Evolutionary conservation across 2,888 invertebrate species (phyloP).

Genomic region (Mechanitis mazaeus): DNA sequence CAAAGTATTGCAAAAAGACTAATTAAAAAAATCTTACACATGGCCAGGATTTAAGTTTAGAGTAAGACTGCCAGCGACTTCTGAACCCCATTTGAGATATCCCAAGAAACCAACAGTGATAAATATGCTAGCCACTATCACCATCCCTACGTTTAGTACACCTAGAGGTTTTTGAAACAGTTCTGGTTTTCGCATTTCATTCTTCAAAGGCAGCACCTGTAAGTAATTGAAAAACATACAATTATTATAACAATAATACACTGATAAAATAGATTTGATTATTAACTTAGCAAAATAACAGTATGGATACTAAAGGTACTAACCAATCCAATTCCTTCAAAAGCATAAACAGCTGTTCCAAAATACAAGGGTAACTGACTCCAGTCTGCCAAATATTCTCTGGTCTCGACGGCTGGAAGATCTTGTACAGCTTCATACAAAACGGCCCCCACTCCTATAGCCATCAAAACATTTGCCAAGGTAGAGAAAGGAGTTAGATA

Average conservation of each 20-base stretch:
- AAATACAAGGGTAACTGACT: conserved; percentile 89
- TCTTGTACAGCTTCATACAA: conserved; percentile 85
- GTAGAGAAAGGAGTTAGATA: conserved; percentile 94
- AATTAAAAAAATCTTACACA: conserved; percentile 60
- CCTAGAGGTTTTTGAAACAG: conserved; percentile 88
- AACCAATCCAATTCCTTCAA: conserved; percentile 96
- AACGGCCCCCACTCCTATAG: conserved; percentile 84
- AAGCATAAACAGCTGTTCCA: conserved; percentile 96
- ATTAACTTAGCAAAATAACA: neutral
- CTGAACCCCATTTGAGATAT: conserved; percentile 91
- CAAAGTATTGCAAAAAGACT: conserved; percentile 11
- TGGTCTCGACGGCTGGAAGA: conserved; percentile 79
- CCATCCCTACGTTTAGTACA: conserved; percentile 93
- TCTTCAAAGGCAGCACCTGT: conserved; percentile 94
- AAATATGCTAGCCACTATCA: conserved; percentile 85
- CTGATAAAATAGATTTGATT: neutral
- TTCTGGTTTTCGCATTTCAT: conserved; percentile 89
- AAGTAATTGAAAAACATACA: neutral
- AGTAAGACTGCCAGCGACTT: conserved; percentile 89
- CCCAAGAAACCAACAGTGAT: conserved; percentile 90
- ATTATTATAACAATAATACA: no score
- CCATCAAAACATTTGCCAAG: conserved; percentile 90
- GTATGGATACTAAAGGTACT: conserved; percentile 41
- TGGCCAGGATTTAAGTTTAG: conserved; percentile 83
- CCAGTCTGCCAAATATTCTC: conserved; percentile 79